Evolutionary conservation across 2,888 invertebrate genomes (phyloP), one percentile per base, ranked within the genome.

Genomic region (Lasioglossum figueresi): DNA sequence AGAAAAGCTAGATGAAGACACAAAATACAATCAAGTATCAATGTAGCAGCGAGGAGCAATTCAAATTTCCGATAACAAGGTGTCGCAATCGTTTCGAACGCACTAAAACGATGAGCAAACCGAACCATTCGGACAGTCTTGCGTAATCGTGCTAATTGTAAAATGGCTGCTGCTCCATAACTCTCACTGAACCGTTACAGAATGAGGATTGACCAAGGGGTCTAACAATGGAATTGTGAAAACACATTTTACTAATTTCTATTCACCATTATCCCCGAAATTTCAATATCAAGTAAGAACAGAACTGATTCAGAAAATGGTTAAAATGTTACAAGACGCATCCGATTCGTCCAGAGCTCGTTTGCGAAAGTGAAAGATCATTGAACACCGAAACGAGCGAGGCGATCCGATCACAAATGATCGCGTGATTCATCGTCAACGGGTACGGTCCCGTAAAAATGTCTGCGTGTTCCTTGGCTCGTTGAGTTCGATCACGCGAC

Each of bases 391-490:
- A n/a, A 37, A 23, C 10, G 4, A 40, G 34, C 14, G 40, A 45
- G 19, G 23, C 52, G 52, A 52, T 52, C 16, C n/a, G 23, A 43
- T 52, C 83, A 63, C 52, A 76, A 37, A 83, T 81, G 45, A 59
- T 75, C 56, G 83, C 71, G 52, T 76, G 82, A 48, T 80, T 27
- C 48, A 5, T 52, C 27, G n/a, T n/a, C n/a, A 56, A 37, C 34
- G 68, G 34, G 45, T n/a, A 43, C 34, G 31, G 37, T 52, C 52
- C 52, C 27, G n/a, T 12, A 31, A 77, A 56, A 66, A 52, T 16
- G 52, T 23, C 43, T 56, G 83, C 73, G 73, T 73, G 83, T 82
- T 73, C 66, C 73, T n/a, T 74, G 77, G 77, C 84, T 77, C 76
- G 83, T 83, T 83, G 56, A 73, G 16, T 31, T 10, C 43, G 4